These are phyloP conservation scores for Urechis unicinctus DNA, from an alignment of 2,888 invertebrate genomes.

Conservation along the genomic window DNA sequence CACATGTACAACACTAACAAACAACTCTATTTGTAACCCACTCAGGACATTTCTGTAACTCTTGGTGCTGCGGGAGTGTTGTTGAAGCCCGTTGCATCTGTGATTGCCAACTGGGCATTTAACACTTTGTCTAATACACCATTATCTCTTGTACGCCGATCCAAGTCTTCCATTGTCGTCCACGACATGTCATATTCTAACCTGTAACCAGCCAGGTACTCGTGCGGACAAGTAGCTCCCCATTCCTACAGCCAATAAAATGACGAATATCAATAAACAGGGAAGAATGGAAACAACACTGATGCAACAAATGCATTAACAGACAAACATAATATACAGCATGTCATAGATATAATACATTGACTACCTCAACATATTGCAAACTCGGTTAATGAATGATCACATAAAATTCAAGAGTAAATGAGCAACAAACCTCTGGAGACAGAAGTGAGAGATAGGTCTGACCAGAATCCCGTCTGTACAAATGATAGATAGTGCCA, in stretches of 20 bases:
- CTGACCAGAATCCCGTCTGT: slow-evolving; percentile 61
- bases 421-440: slow-evolving; percentile 59
- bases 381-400: too few species aligned
- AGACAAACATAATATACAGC: too few species aligned
- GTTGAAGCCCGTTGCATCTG: too few species aligned
- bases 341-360: too few species aligned
- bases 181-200: slow-evolving; percentile 67
- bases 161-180: slow-evolving; percentile 57
- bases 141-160: slow-evolving; percentile 28
- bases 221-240: slow-evolving; percentile 59
- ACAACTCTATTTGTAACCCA: too few species aligned
- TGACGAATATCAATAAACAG: neutral
- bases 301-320: too few species aligned
- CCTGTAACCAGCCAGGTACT: slow-evolving; percentile 62
- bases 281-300: too few species aligned
- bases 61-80: too few species aligned
- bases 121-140: slow-evolving; percentile 39
- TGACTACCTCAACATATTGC: too few species aligned
- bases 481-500: slow-evolving; percentile 67
- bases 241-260: slow-evolving; percentile 59
- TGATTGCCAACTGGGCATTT: slow-evolving; percentile 34
- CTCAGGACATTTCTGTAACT: too few species aligned
- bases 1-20: too few species aligned
- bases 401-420: too few species aligned
- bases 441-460: slow-evolving; percentile 69